These are phyloP conservation scores for Sogatella furcifera DNA, from an alignment of 1,140 invertebrate species.

Conservation along the genomic window DNA sequence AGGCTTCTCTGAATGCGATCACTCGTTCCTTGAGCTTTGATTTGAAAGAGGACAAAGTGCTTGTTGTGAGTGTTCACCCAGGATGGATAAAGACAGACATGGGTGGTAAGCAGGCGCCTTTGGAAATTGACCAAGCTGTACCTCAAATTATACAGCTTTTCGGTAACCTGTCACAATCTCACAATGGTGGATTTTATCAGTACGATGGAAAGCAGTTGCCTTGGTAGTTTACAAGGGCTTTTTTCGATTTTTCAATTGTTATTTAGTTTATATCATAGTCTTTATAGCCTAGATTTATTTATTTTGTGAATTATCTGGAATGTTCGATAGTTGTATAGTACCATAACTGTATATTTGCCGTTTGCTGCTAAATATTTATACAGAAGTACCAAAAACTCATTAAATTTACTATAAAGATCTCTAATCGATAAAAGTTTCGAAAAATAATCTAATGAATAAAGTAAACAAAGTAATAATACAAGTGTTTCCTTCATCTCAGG, in stretches of 20 bases:
- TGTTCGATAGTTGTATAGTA: too few species aligned
- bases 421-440: too few species aligned
- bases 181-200: constrained; percentile 65
- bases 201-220: constrained; percentile 60
- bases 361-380: too few species aligned
- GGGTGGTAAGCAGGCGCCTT: constrained; percentile 66
- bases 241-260: background rate
- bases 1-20: constrained; percentile 77
- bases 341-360: too few species aligned
- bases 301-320: too few species aligned
- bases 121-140: constrained; percentile 55
- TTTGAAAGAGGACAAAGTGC: constrained; percentile 60
- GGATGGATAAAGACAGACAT: constrained; percentile 87
- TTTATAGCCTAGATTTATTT: too few species aligned
- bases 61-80: constrained; percentile 68
- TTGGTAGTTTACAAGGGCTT: constrained; percentile 46
- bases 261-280: too few species aligned
- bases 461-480: too few species aligned
- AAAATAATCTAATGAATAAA: too few species aligned
- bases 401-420: too few species aligned
- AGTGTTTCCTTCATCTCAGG: too few species aligned
- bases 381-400: too few species aligned
- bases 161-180: constrained; percentile 41
- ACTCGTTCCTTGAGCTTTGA: constrained; percentile 78
- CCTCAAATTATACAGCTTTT: constrained; percentile 53